Evolutionary conservation across 2,113 vertebrate species (phyloP).

Genomic region (Thalassarche chlororhynchos): DNA sequence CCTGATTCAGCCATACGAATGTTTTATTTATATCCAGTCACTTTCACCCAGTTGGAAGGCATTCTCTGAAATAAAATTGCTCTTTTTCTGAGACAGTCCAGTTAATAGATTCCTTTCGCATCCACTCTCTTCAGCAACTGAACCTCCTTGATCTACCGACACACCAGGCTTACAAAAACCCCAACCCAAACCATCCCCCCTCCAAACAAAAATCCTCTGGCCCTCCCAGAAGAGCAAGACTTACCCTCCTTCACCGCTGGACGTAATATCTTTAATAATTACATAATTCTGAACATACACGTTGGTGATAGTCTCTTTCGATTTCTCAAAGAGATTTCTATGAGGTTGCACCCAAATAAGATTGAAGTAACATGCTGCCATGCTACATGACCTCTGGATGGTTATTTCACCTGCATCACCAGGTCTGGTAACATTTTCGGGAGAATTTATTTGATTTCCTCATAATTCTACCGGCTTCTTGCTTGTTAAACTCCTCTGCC

Average conservation of each 20-base stretch:
- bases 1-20: not conserved
- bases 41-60: not conserved
- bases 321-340: not conserved
- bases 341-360: not conserved
- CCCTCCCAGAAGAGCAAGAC: not conserved
- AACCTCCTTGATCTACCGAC: not conserved
- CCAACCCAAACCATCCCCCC: too few relatives aligned
- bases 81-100: not conserved
- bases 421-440: not conserved
- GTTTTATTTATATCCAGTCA: not conserved
- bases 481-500: not conserved
- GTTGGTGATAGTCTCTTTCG: too few relatives aligned
- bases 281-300: accelerated
- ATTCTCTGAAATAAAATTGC: not conserved
- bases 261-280: accelerated
- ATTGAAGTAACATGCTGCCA: not conserved
- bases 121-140: not conserved
- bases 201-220: not conserved
- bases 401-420: not conserved
- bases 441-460: accelerated
- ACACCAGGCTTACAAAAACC: not conserved
- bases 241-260: not conserved
- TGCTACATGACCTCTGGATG: accelerated
- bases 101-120: not conserved
- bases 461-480: not conserved